Conservation (phyloP, 2,797 vertebrate genomes). For the Ambastaia sidthimunki region DNA sequence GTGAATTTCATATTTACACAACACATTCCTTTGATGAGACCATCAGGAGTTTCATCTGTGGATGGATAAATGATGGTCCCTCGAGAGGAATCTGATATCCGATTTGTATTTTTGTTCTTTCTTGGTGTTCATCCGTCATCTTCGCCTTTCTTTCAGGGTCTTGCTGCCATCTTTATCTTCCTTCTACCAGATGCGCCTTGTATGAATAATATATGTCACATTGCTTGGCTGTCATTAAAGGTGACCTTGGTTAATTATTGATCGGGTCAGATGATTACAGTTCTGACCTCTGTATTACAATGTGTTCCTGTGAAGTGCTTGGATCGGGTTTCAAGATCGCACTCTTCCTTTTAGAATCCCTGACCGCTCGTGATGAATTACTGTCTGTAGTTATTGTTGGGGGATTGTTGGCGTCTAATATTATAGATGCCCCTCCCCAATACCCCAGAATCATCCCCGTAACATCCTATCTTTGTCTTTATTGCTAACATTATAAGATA, state of each 20-base stretch:
- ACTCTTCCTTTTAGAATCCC: constrained; percentile 21
- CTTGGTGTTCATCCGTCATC: constrained; percentile 15
- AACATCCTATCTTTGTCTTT: background rate
- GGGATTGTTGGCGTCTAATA: constrained; percentile 35
- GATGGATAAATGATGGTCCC: background rate
- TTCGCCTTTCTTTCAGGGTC: background rate
- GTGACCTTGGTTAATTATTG: constrained; percentile 87
- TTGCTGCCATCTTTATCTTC: background rate
- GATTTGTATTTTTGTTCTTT: background rate
- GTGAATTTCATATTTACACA: constrained; percentile 3
- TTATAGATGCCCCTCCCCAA: background rate
- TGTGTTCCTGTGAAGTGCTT: constrained; percentile 43
- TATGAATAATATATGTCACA: constrained; percentile 86
- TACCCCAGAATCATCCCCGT: background rate
- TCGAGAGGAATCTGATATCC: background rate
- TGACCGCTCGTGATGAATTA: constrained; percentile 40
- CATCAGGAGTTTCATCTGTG: background rate
- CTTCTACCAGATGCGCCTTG: constrained; percentile 49
- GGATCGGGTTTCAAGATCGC: constrained; percentile 50
- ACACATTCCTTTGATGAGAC: constrained; percentile 20
- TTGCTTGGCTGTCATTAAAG: constrained; percentile 79
- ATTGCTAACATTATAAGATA: background rate
- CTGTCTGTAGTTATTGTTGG: constrained; percentile 45
- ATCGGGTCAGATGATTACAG: constrained; percentile 69
- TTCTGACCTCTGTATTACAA: constrained; percentile 58